phyloP scores from a whole-genome alignment of 2,113 vertebrate genomes.

The Indicator indicator region DNA sequence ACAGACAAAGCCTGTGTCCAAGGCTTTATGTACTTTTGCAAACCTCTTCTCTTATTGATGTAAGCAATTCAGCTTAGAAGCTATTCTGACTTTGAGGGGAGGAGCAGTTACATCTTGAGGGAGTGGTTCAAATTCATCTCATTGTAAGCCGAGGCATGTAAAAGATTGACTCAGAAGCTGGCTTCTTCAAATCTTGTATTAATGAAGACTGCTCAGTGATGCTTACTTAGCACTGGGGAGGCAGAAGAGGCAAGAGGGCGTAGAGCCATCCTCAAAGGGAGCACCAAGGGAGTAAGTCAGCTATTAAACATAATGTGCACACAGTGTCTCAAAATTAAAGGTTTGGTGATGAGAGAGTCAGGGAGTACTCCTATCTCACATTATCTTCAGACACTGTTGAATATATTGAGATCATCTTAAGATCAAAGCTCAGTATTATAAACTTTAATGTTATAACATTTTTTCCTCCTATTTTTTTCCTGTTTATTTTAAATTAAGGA shows the following conservation, averaged over 20 bases:
- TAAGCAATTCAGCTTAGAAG: neutral
- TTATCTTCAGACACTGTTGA: slow-evolving; percentile 5
- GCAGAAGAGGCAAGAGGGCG: slow-evolving; percentile 14
- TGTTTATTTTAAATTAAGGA: neutral
- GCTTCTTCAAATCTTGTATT: slow-evolving; percentile 7
- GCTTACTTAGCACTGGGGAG: neutral
- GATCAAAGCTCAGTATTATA: neutral
- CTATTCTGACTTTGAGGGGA: neutral
- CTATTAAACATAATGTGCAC: slow-evolving; percentile 41
- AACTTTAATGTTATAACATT: neutral
- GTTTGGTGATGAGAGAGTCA: neutral
- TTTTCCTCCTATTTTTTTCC: neutral
- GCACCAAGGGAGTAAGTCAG: slow-evolving; percentile 6
- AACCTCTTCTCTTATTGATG: neutral
- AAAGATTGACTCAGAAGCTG: slow-evolving; percentile 24
- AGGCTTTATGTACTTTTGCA: neutral
- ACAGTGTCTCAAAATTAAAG: slow-evolving; percentile 23
- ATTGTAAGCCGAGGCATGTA: slow-evolving; percentile 11
- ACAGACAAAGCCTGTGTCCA: neutral
- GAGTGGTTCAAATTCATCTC: slow-evolving; percentile 16
- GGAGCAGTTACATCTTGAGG: neutral
- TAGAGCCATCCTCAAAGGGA: slow-evolving; percentile 54
- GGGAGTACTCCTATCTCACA: slow-evolving; percentile 7
- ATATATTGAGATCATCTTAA: neutral
- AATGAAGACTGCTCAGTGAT: slow-evolving; percentile 44